phyloP scores from a whole-genome alignment of 2,113 vertebrate genomes.

The Copsychus sechellarum region DNA sequence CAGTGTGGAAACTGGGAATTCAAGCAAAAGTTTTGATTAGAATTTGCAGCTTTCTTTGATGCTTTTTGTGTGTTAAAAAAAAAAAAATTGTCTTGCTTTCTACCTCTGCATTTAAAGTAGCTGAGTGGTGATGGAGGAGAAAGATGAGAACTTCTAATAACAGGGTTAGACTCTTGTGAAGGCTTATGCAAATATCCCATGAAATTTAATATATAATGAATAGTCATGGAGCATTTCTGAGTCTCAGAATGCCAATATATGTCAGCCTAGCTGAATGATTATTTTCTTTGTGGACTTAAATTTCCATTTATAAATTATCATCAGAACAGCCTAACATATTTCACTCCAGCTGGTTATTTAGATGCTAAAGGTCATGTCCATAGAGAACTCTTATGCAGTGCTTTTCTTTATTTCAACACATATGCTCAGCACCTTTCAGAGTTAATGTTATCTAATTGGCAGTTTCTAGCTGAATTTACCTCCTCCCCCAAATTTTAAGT shows the following conservation, averaged over 20 bases:
- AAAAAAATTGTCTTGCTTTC: neutral
- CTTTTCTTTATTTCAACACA: neutral
- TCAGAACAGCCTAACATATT: neutral
- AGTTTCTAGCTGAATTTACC: neutral
- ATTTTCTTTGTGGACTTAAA: neutral
- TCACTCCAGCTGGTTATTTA: neutral
- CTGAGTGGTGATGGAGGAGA: neutral
- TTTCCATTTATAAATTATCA: neutral
- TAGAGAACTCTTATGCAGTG: neutral
- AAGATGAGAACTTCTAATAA: neutral
- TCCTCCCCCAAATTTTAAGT: neutral
- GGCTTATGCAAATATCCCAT: neutral
- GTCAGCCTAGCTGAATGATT: neutral
- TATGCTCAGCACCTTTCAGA: neutral
- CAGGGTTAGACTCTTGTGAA: neutral
- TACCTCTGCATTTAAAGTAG: neutral
- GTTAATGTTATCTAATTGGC: neutral
- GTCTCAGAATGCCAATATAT: neutral
- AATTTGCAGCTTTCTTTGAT: neutral
- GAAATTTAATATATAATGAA: neutral
- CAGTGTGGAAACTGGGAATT: neutral
- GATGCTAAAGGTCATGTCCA: neutral
- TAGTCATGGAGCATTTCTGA: neutral
- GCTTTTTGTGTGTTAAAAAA: neutral
- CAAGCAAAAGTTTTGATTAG: neutral